Percentiles rank a stretch among this genome's conserved stretches.
These are phyloP conservation scores for Orchesellides sinensis DNA, from an alignment of 2,888 invertebrate genomes.

Conservation along the genomic window DNA sequence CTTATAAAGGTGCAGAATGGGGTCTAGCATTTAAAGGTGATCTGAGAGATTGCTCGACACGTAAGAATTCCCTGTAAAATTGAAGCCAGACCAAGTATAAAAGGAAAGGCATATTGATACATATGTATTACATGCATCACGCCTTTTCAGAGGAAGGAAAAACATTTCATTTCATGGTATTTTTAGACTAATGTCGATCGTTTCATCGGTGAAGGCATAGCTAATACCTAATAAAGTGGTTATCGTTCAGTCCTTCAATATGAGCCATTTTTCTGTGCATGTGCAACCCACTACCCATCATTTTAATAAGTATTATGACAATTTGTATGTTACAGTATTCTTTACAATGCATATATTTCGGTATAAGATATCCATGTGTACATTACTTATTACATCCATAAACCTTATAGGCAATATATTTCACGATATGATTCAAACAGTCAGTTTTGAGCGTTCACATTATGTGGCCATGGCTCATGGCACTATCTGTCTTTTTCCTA, in stretches of 20 bases:
- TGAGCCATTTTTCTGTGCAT: background rate
- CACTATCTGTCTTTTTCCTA: constrained; percentile 48
- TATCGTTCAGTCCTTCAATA: background rate
- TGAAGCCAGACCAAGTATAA: background rate
- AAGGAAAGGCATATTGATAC: background rate
- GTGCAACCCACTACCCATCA: constrained; percentile 40
- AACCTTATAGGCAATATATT: too few species aligned
- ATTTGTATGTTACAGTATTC: background rate
- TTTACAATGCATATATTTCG: background rate
- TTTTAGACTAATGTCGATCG: constrained; percentile 38
- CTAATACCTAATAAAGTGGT: constrained; percentile 26
- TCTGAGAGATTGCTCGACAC: constrained; percentile 44
- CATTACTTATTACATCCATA: too few species aligned
- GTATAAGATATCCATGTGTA: background rate
- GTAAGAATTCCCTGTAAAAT: background rate
- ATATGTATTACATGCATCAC: constrained; percentile 9
- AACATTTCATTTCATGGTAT: constrained; percentile 35
- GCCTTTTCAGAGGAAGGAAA: constrained; percentile 24
- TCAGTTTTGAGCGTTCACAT: constrained; percentile 4
- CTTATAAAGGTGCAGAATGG: constrained; percentile 30
- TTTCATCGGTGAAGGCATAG: constrained; percentile 32
- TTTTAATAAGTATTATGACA: background rate
- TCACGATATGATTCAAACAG: background rate
- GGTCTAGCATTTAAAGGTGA: constrained; percentile 38
- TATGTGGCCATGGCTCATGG: constrained; percentile 36